Conservation (phyloP, 2,113 vertebrate species). For the Turnix velox region DNA sequence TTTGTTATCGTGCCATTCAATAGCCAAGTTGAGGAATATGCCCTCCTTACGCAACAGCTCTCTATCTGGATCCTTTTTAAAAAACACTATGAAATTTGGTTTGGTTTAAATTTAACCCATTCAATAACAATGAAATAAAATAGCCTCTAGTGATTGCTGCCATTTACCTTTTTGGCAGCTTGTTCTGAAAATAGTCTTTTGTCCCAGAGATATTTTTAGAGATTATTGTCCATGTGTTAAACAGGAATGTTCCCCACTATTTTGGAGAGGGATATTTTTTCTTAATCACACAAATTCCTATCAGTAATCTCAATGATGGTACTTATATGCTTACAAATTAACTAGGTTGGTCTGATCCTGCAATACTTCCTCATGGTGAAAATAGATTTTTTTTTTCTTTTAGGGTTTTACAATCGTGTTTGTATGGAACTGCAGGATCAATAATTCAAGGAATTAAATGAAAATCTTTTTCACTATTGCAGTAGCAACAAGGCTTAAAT, state of each 20-base stretch:
- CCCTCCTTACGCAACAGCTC: neutral
- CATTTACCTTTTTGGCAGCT: neutral
- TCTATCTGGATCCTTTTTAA: neutral
- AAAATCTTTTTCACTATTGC: neutral
- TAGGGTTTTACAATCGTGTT: neutral
- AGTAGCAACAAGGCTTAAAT: neutral
- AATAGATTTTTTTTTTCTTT: neutral
- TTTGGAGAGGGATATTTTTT: neutral
- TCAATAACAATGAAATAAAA: neutral
- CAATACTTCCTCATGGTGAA: neutral
- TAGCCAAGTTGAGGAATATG: neutral
- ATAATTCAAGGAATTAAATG: neutral
- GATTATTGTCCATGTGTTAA: neutral
- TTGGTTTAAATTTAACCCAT: neutral
- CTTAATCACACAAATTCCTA: neutral
- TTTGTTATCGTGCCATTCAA: neutral
- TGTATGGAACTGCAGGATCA: neutral
- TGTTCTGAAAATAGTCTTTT: neutral
- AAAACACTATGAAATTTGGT: neutral
- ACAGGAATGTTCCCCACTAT: neutral
- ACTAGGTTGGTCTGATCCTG: neutral
- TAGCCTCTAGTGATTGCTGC: neutral
- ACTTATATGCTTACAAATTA: neutral
- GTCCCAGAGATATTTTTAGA: neutral
- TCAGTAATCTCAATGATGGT: neutral